Percentiles rank a stretch among this genome's conserved stretches.
Evolutionary conservation across 1,140 invertebrate genomes (phyloP).

Genomic region (Odontomachus brunneus): DNA sequence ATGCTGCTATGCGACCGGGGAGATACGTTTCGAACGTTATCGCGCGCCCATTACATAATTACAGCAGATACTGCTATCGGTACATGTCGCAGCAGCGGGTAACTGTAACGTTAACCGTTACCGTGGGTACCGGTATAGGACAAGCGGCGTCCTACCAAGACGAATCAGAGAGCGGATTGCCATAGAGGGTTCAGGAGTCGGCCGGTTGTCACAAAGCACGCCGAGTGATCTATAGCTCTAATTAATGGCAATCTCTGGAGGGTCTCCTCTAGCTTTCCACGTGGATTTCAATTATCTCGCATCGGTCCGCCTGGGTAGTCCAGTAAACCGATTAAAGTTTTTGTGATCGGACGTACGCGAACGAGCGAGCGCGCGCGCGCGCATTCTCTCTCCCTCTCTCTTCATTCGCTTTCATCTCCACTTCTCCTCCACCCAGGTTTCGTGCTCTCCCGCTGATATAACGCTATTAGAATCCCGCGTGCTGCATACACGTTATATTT

Average conservation of each 20-base stretch:
- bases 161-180: slow-evolving; percentile 60
- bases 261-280: slow-evolving; percentile 73
- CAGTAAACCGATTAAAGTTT: slow-evolving; percentile 76
- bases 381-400: too few relatives aligned
- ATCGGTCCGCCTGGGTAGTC: slow-evolving; percentile 64
- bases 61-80: slow-evolving; percentile 65
- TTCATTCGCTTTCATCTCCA: slow-evolving; percentile 53
- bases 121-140: slow-evolving; percentile 44
- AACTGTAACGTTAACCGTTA: slow-evolving; percentile 25
- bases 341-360: slow-evolving; percentile 56
- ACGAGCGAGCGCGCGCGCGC: background rate
- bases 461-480: slow-evolving; percentile 49
- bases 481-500: slow-evolving; percentile 38
- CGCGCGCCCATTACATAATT: slow-evolving; percentile 52
- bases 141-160: slow-evolving; percentile 64
- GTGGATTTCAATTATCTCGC: slow-evolving; percentile 80
- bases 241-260: slow-evolving; percentile 80
- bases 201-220: slow-evolving; percentile 76
- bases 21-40: slow-evolving; percentile 56
- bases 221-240: slow-evolving; percentile 79
- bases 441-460: slow-evolving; percentile 2
- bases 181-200: slow-evolving; percentile 69
- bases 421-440: slow-evolving; percentile 48
- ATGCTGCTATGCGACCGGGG: background rate
- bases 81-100: slow-evolving; percentile 10